Conservation (phyloP, 2,113 vertebrate genomes). For the Poecilia latipinna region DNA sequence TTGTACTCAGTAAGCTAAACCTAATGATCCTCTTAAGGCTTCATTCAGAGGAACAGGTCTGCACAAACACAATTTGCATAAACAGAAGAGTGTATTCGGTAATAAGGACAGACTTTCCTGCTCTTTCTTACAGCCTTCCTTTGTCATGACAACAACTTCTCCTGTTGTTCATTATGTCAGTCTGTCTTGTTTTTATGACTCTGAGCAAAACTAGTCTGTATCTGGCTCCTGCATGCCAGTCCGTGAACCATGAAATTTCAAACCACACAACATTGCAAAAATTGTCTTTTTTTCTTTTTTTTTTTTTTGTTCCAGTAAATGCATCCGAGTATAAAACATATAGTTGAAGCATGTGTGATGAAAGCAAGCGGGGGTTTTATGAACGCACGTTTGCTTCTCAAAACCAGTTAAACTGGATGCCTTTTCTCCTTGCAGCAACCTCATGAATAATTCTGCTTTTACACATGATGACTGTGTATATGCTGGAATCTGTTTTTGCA, state of each 20-base stretch:
- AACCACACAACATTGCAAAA: constrained; percentile 27
- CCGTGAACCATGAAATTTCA: constrained; percentile 37
- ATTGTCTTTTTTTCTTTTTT: constrained; percentile 2
- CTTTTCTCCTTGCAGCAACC: constrained; percentile 6
- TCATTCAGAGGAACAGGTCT: constrained; percentile 52
- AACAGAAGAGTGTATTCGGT: constrained; percentile 4
- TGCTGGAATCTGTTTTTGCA: constrained; percentile 12
- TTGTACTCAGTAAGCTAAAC: constrained; percentile 85
- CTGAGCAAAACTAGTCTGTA: constrained; percentile 26
- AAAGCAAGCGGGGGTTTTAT: constrained; percentile 27
- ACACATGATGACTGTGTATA: constrained; percentile 3
- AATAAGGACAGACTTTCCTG: constrained; percentile 15
- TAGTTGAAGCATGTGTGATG: background rate
- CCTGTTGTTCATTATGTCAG: constrained; percentile 28
- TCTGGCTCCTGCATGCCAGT: constrained; percentile 27
- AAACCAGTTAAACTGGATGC: constrained; percentile 59
- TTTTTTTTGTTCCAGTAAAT: constrained; percentile 5
- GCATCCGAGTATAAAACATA: constrained; percentile 12
- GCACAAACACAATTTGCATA: constrained; percentile 37
- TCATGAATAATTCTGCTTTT: constrained; percentile 43
- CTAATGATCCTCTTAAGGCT: constrained; percentile 84
- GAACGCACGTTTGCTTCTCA: constrained; percentile 28
- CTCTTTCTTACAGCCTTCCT: constrained; percentile 10
- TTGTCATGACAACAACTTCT: constrained; percentile 26
- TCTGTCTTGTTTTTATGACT: constrained; percentile 26